Evolutionary conservation across 2,888 invertebrate genomes (phyloP).

Genomic region (Volucella zonaria): DNA sequence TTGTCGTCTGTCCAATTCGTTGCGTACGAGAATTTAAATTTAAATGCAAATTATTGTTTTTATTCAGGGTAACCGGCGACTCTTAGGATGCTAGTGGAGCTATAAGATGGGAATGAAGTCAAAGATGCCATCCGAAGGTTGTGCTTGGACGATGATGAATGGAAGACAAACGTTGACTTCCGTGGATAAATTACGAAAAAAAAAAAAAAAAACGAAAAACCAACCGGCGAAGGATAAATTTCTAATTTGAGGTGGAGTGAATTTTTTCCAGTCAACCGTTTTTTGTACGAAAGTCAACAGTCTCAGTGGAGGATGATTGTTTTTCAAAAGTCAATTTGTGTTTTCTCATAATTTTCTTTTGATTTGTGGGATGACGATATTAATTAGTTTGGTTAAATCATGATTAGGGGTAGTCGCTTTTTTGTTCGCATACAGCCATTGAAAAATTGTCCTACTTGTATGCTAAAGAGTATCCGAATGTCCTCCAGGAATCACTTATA

Average conservation of each 20-base stretch:
- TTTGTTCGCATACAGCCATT: too few relatives aligned
- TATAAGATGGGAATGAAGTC: constrained; percentile 33
- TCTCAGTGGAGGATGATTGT: too few relatives aligned
- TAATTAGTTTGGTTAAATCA: constrained; percentile 32
- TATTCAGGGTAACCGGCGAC: constrained; percentile 47
- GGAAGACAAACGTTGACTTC: constrained; percentile 61
- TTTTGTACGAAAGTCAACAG: not conserved
- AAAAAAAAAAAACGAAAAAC: not conserved
- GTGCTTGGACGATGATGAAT: constrained; percentile 66
- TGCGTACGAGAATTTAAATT: constrained; percentile 68
- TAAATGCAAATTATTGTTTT: constrained; percentile 74
- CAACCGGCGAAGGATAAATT: not conserved
- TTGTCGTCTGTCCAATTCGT: constrained; percentile 48
- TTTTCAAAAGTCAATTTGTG: not conserved
- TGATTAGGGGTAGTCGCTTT: not conserved
- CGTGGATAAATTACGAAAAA: constrained; percentile 56
- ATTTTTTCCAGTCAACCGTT: not conserved
- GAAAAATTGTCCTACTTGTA: too few relatives aligned
- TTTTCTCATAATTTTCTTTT: constrained; percentile 25
- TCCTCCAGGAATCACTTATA: too few relatives aligned
- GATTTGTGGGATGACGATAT: constrained; percentile 14
- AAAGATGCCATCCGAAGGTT: constrained; percentile 36
- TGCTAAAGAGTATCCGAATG: too few relatives aligned
- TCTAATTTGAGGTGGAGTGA: not conserved
- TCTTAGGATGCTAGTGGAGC: not conserved